Base-by-base conservation (phyloP, 2,888 invertebrate genomes). In the Pammene aurita region DNA sequence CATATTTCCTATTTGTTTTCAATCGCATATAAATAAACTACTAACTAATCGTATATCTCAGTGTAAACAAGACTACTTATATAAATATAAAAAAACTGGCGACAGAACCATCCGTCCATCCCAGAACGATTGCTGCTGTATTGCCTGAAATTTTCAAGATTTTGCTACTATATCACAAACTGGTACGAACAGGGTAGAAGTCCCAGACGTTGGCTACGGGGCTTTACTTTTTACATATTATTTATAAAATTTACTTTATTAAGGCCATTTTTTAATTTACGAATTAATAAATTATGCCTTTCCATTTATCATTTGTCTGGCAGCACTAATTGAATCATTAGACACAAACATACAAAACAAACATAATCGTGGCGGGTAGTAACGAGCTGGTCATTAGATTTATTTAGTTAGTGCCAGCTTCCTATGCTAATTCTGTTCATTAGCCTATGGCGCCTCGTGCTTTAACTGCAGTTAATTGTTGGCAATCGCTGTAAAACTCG, bases 401-500 rank as follows among this genome's bases (percentile, higher is more conserved):
- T 64, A 63, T 68, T 68, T 68, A 52, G 57, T 56, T 44, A 46
- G 57, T 54, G 63, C 57, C 44, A 44, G 63, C 52, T 38, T 44
- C 63, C 52, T 69, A 69, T 69, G 69, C 65, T 69, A 69, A 69
- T 69, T 54, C 48, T 38, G 65, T 69, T 69, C 58, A 69, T 69
- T 69, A 69, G 60, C 60, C 64, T 63, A 38, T 57, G 64, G 58
- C 64, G 68, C 58, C 64, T 46, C 34, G 58, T 58, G 64, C 60
- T 64, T 63, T 62, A 56, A 56, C 67, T 58, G 69, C 69, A 52
- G 64, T 69, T 69, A 69, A 69, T 69, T 69, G 69, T 65, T 65
- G 46, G 64, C 60, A 69, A 69, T 65, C 69, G 52, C 46, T 69
- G 68, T 68, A 64, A 48, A 63, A 63, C 63, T 41, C 57, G 57